Evolutionary conservation across 1,140 invertebrate genomes (phyloP), one percentile per base, ranked within the genome.

Genomic region (Polyergus mexicanus): DNA sequence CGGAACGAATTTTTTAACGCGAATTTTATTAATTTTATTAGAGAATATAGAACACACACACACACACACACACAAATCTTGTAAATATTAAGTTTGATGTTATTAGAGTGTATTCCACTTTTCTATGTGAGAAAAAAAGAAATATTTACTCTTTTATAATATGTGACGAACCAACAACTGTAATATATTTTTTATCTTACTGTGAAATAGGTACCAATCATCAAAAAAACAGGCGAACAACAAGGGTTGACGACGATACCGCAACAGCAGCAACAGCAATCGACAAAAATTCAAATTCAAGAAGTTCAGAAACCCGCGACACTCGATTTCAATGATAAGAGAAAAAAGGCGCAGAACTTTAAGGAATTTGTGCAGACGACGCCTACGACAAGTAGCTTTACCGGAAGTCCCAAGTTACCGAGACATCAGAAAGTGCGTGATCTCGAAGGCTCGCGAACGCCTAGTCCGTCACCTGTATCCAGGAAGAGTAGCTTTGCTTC

Each of bases 401-500:
- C 76, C 3, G 93, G 92, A 13, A 94, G 93, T 66, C 92, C 93
- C 0, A 94, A 94, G 35, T 89, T 94, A 28, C 91, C 93, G 1
- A 93, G 93, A 62, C 93, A 95, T 63, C 94, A 93, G 13, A 95
- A 96, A 72, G 94, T 95, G 1, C 94, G 95, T 10, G 94, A 95
- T 44, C 88, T 93, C 2, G 94, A 94, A 92, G 88, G 95, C 90
- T 95, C 95, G 4, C 93, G 94, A 63, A 96, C 95, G 25, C 96
- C 96, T 0, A 96, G 96, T 87, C 96, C 96, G 11, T 96, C 94
- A 19, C 95, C 96, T 0, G 95, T 97, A 0, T 97, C 97, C 0
- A 95, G 97, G 63, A 98, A 98, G 92, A 97, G 97, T 86, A 98
- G 97, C 28, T 98, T 98, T 89, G 96, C 97, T 85, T 97, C 97